phyloP scores from a whole-genome alignment of 2,888 invertebrate species.

The Eristalis arbustorum region DNA sequence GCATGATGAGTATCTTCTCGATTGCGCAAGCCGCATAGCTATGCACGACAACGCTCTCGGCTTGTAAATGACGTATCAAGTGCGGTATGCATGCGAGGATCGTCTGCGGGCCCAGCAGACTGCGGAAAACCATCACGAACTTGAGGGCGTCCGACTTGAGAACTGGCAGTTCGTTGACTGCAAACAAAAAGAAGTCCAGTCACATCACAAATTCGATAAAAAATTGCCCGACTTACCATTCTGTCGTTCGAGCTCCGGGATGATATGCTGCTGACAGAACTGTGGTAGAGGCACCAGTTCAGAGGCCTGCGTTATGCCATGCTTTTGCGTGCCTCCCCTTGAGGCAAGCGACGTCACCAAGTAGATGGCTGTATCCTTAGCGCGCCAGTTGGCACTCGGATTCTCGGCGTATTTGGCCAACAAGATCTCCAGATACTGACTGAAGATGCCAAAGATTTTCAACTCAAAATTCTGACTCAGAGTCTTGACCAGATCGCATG shows the following conservation, averaged over 20 bases:
- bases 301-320: constrained; percentile 95
- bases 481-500: constrained; percentile 97
- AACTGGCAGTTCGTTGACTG: constrained; percentile 93
- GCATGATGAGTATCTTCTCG: constrained; percentile 92
- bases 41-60: constrained; percentile 92
- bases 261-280: constrained; percentile 92
- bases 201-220: neutral
- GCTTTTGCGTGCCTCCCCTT: constrained; percentile 92
- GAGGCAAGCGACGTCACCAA: constrained; percentile 97
- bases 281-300: constrained; percentile 93
- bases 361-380: constrained; percentile 97
- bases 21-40: constrained; percentile 96
- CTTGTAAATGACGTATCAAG: constrained; percentile 88
- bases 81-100: constrained; percentile 88
- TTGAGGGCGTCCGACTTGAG: constrained; percentile 98
- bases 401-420: constrained; percentile 88
- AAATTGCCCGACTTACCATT: constrained; percentile 82
- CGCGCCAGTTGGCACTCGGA: constrained; percentile 91
- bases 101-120: constrained; percentile 90
- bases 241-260: constrained; percentile 90
- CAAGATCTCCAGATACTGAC: constrained; percentile 86
- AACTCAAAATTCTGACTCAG: constrained; percentile 93
- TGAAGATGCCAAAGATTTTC: constrained; percentile 93
- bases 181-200: constrained; percentile 72
- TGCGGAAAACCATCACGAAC: constrained; percentile 97